Conservation (phyloP, 2,888 invertebrate species). For the Lomographa bimaculata region DNA sequence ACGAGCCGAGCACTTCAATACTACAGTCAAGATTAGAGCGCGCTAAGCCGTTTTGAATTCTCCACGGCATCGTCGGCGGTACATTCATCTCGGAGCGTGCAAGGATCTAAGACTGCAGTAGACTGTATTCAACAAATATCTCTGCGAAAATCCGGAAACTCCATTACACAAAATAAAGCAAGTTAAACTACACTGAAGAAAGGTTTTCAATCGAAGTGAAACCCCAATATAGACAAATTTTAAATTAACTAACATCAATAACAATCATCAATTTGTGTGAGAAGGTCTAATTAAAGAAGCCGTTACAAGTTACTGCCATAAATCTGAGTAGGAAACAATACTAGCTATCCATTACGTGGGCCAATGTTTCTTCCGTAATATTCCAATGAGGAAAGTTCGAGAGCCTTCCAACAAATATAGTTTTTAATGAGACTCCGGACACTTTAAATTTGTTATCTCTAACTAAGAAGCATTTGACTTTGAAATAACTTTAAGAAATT, state of each 20-base stretch:
- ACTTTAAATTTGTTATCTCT: conserved; percentile 63
- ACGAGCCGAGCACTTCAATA: conserved; percentile 61
- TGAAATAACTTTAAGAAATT: conserved; percentile 48
- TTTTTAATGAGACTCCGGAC: conserved; percentile 67
- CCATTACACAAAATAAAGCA: conserved; percentile 33
- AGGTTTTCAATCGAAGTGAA: conserved; percentile 52
- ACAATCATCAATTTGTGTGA: conserved; percentile 80
- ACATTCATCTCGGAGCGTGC: conserved; percentile 16
- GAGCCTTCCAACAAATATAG: conserved; percentile 68
- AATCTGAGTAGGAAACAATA: conserved; percentile 79
- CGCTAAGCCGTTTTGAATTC: conserved; percentile 42
- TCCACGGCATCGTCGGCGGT: conserved; percentile 19
- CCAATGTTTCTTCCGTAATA: conserved; percentile 73
- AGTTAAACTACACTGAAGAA: conserved; percentile 38
- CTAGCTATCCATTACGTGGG: conserved; percentile 75
- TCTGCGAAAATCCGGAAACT: conserved; percentile 23
- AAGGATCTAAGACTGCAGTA: conserved; percentile 25
- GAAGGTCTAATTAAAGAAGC: conserved; percentile 82
- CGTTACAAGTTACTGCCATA: conserved; percentile 83
- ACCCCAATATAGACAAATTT: conserved; percentile 54
- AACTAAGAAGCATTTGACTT: conserved; percentile 45
- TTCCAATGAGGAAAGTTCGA: conserved; percentile 74
- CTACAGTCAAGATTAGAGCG: conserved; percentile 54
- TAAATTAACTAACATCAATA: conserved; percentile 74
- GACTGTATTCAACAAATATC: conserved; percentile 14